Conservation (phyloP, 2,113 vertebrate species). For the Hyla sarda region DNA sequence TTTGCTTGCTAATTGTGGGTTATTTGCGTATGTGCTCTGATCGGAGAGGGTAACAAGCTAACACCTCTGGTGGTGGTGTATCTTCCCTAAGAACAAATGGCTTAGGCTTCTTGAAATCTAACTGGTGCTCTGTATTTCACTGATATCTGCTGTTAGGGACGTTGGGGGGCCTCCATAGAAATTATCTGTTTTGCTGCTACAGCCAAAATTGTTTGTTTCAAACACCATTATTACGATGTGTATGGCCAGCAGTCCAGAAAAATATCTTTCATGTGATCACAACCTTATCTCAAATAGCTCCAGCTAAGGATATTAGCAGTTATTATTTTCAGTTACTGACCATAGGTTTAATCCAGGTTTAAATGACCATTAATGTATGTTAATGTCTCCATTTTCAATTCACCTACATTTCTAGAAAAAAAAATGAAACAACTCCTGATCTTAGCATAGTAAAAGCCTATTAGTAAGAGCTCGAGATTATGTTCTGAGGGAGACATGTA, state of each 20-base stretch:
- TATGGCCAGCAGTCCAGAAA: neutral
- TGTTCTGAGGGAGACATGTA: constrained; percentile 15
- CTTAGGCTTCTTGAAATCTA: too few species aligned
- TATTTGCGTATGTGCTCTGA: too few species aligned
- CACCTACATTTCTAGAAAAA: neutral
- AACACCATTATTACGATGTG: too few species aligned
- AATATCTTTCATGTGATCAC: neutral
- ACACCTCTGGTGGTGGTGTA: too few species aligned
- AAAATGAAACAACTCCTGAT: neutral
- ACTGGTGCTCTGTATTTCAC: too few species aligned
- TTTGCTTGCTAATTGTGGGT: too few species aligned
- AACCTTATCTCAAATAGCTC: neutral
- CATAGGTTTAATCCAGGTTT: neutral
- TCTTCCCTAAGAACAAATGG: too few species aligned
- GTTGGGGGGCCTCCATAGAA: too few species aligned
- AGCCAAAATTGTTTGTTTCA: too few species aligned
- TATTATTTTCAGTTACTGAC: neutral
- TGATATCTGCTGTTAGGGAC: too few species aligned
- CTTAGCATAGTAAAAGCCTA: constrained; percentile 19
- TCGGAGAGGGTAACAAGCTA: too few species aligned
- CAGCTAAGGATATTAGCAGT: neutral
- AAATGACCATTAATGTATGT: neutral
- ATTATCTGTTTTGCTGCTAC: too few species aligned
- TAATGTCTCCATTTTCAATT: neutral
- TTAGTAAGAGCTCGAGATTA: constrained; percentile 23